Evolutionary conservation across 1,140 invertebrate genomes (phyloP), one percentile per base, ranked within the genome.

Genomic region (Cydia splendana): DNA sequence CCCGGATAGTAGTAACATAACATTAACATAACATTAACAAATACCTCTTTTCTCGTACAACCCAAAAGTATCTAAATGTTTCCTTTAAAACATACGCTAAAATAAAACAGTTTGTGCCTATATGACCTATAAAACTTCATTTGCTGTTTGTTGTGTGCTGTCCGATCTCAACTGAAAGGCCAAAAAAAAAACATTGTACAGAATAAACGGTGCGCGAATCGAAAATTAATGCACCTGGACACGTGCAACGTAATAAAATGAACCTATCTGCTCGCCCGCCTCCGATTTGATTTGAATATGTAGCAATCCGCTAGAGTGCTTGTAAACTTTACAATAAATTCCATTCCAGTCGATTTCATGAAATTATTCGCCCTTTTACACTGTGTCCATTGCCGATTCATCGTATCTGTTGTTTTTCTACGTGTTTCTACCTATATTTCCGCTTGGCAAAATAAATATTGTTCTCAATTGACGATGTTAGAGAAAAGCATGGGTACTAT

Each of bases 181-280:
- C 2, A n/a, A 24, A 24, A 2, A 53, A 53, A 53, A 53, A n/a
- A 18, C 15, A 7, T 53, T 18, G 15, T n/a, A 18, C 51, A 18
- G n/a, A 53, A 53, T 53, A 53, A 7, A 53, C 18, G 1, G 4
- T 0, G 3, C 4, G 51, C 57, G 57, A n/a, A 24, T 24, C 18
- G n/a, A 62, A 62, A 62, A 62, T 62, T 20, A 62, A 62, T 53
- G 57, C 57, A 62, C 57, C 57, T 62, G 57, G 57, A 62, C 57
- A 62, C 20, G 18, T 62, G 51, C 20, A 24, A 62, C 57, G 9
- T 62, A 62, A 62, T 62, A 62, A 62, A 62, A 62, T 62, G 9
- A 62, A 62, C 18, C 18, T 10, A 62, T 24, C n/a, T 62, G 20
- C 20, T 62, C 20, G 20, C 57, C 20, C 57, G 57, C 57, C 20